phyloP scores from a whole-genome alignment of 2,797 vertebrate genomes.

The Scolopax rusticola region DNA sequence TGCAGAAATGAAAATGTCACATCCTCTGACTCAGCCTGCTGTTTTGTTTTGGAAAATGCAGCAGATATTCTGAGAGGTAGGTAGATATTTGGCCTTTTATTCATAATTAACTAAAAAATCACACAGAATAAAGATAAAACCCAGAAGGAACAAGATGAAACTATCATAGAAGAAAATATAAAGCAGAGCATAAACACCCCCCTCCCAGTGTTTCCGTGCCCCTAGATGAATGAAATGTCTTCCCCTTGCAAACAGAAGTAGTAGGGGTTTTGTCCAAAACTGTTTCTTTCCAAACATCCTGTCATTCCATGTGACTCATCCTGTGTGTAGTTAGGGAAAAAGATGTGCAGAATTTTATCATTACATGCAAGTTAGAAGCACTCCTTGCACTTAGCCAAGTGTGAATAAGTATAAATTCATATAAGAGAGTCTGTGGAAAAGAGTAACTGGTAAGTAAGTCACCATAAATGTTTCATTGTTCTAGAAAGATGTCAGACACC shows the following conservation, averaged over 20 bases:
- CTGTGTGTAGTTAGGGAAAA: background rate
- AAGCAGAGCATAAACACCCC: background rate
- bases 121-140: background rate
- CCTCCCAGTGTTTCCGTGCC: background rate
- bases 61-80: background rate
- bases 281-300: background rate
- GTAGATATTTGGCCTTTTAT: background rate
- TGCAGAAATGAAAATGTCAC: constrained; percentile 57
- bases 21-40: constrained; percentile 61
- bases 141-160: background rate
- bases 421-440: background rate
- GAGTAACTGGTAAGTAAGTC: background rate
- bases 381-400: background rate
- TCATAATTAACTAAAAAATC: background rate
- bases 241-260: background rate
- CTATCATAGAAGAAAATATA: background rate
- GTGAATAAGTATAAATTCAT: background rate
- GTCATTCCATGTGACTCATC: background rate
- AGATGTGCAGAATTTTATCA: background rate
- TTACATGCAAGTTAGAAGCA: background rate
- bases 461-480: background rate
- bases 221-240: background rate
- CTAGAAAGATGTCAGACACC: background rate
- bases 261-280: background rate
- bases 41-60: constrained; percentile 52